A percentile compares a stretch with the other conserved stretches of the same genome.
These are phyloP conservation scores for Nasonia longicornis DNA, from an alignment of 1,140 invertebrate species.

Conservation along the genomic window DNA sequence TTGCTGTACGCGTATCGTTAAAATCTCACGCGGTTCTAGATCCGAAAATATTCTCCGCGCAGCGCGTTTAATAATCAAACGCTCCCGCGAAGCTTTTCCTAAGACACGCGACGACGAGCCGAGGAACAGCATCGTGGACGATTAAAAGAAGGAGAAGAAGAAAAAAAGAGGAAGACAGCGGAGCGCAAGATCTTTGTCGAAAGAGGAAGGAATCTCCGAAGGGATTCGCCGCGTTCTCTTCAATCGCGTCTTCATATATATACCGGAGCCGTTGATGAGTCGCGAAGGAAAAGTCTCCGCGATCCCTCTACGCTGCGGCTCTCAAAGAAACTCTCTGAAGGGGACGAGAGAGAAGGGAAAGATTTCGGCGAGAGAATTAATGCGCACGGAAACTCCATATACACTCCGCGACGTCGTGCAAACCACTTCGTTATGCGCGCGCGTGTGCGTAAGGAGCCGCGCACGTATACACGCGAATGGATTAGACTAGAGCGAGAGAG, in stretches of 20 bases:
- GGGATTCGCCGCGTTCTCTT: background rate
- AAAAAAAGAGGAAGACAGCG: background rate
- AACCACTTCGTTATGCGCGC: constrained; percentile 67
- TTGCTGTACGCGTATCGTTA: background rate
- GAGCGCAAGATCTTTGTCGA: background rate
- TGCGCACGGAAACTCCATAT: constrained; percentile 60
- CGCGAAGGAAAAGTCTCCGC: background rate
- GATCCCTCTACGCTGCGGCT: background rate
- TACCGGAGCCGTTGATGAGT: constrained; percentile 17
- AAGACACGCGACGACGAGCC: background rate
- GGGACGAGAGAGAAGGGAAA: constrained; percentile 31
- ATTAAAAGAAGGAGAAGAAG: background rate
- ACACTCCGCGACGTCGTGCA: background rate
- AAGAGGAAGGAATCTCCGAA: background rate
- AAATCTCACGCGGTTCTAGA: background rate
- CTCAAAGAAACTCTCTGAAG: constrained; percentile 28
- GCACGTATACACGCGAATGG: constrained; percentile 39
- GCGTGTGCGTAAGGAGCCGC: constrained; percentile 1
- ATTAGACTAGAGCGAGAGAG: constrained; percentile 45
- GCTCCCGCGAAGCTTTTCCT: background rate
- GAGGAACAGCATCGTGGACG: background rate
- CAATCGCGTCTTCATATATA: background rate
- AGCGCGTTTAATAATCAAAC: background rate
- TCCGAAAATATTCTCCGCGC: background rate
- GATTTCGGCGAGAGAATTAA: constrained; percentile 63